A percentile compares a stretch with the other conserved stretches of the same genome.
phyloP scores from a whole-genome alignment of 2,113 vertebrate species.

The Brachirus orientalis region DNA sequence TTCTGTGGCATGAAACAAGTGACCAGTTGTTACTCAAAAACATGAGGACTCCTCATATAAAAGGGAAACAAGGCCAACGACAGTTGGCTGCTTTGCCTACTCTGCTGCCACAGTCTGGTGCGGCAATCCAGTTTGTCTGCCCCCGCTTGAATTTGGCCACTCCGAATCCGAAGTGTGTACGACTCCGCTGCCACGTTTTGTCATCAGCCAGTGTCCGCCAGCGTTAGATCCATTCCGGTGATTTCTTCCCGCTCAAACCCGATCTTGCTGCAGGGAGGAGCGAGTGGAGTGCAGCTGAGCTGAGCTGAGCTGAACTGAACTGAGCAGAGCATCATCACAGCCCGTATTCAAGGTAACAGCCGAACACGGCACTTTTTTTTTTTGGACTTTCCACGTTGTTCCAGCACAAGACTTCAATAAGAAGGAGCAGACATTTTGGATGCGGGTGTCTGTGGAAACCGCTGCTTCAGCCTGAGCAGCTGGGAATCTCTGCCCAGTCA shows the following conservation, averaged over 20 bases:
- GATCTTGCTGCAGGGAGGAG: constrained; percentile 85
- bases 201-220: not conserved
- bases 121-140: too few species aligned
- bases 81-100: too few species aligned
- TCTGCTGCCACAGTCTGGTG: too few species aligned
- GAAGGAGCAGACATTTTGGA: constrained; percentile 5
- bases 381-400: constrained; percentile 47
- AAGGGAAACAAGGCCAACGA: too few species aligned
- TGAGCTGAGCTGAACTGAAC: constrained; percentile 64
- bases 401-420: not conserved
- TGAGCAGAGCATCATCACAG: constrained; percentile 67
- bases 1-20: too few species aligned
- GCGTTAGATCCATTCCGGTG: constrained; percentile 61
- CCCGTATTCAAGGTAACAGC: constrained; percentile 77
- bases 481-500: constrained; percentile 40
- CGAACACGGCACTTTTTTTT: constrained; percentile 75
- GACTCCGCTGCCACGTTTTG: constrained; percentile 58
- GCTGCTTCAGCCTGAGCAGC: constrained; percentile 33
- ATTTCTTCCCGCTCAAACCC: constrained; percentile 69
- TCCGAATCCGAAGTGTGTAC: not conserved
- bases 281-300: constrained; percentile 68
- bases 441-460: constrained; percentile 31
- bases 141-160: too few species aligned
- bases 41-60: too few species aligned
- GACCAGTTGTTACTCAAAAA: too few species aligned